Base-by-base conservation (phyloP, 2,797 vertebrate species). In the Anas bernieri region DNA sequence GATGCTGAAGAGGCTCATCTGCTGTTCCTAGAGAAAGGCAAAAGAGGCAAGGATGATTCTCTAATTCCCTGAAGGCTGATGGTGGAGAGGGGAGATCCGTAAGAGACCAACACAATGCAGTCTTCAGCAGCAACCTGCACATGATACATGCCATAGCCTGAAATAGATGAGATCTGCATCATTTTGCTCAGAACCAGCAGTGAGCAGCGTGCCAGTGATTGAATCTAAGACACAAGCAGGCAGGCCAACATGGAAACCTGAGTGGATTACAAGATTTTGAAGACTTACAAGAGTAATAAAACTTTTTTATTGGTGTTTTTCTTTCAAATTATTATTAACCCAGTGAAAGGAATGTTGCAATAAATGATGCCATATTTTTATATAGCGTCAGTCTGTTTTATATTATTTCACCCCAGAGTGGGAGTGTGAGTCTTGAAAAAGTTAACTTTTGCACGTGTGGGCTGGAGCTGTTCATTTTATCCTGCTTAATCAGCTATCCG, bases 311-410 rank as follows among this genome's bases (percentile, higher is more conserved):
- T 90, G 55, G 31, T 90, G 77, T 92, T 93, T 93, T 94, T 76
- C 63, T 94, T 94, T 90, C 77, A 88, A 86, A 67, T 92, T 15
- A 17, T 94, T 86, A 81, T 93, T 94, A 88, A 96, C 69, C 37
- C 70, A 92, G 72, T 56, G 61, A 90, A 63, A 93, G 48, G 70
- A 90, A 79, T 79, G 77, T 56, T 84, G 81, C 64, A 92, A 70
- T 94, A 95, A 95, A 85, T 52, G 58, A 85, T 72, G 72, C 75
- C 0, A 0, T 89, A 46, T 92, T 93, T 93, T 92, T 94, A 37
- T 72, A 87, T 45, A 77, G 68, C 6, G 2, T 93, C 72, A 77
- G 72, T 93, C 94, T 95, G 90, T 6, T 94, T 90, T 43, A 2
- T 91, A 61, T 95, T 90, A 92, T 86, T 88, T 89, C 75, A 92